Evolutionary conservation across 1,140 invertebrate genomes (phyloP).

Genomic region (Rhyacophila brunnea): DNA sequence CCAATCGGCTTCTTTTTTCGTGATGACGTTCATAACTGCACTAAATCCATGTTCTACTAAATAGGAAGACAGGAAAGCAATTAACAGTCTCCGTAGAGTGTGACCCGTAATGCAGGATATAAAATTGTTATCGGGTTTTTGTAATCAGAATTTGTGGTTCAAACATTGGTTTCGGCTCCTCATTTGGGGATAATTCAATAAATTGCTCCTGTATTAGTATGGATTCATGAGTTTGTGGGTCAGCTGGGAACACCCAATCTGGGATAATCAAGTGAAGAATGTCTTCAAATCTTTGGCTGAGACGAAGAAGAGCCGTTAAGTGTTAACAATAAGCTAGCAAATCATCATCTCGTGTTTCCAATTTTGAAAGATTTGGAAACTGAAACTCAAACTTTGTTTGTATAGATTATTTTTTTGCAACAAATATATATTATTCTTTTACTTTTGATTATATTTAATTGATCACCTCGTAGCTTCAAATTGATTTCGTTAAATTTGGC

Average conservation of each 20-base stretch:
- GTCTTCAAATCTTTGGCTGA: slow-evolving; percentile 30
- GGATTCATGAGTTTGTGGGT: slow-evolving; percentile 18
- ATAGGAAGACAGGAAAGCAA: slow-evolving; percentile 29
- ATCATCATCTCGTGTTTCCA: too few relatives aligned
- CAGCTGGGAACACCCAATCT: slow-evolving; percentile 20
- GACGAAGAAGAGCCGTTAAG: background rate
- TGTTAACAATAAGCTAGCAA: too few relatives aligned
- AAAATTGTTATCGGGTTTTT: slow-evolving; percentile 27
- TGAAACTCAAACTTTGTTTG: too few relatives aligned
- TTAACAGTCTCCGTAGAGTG: slow-evolving; percentile 23
- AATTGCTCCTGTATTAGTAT: slow-evolving; percentile 23
- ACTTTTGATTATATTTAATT: slow-evolving; percentile 24
- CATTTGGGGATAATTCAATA: slow-evolving; percentile 32
- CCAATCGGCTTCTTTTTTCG: slow-evolving; percentile 20
- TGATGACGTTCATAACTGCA: slow-evolving; percentile 26
- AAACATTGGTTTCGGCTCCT: slow-evolving; percentile 31
- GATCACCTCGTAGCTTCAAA: too few relatives aligned
- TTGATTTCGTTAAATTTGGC: slow-evolving; percentile 18
- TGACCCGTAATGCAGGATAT: slow-evolving; percentile 29
- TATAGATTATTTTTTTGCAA: too few relatives aligned
- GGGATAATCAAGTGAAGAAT: slow-evolving; percentile 30
- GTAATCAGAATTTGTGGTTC: slow-evolving; percentile 26
- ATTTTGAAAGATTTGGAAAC: too few relatives aligned
- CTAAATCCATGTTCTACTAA: slow-evolving; percentile 29
- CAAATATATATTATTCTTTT: slow-evolving; percentile 19